Base-by-base conservation (phyloP, 2,797 vertebrate species). In the Clarias fuscus region DNA sequence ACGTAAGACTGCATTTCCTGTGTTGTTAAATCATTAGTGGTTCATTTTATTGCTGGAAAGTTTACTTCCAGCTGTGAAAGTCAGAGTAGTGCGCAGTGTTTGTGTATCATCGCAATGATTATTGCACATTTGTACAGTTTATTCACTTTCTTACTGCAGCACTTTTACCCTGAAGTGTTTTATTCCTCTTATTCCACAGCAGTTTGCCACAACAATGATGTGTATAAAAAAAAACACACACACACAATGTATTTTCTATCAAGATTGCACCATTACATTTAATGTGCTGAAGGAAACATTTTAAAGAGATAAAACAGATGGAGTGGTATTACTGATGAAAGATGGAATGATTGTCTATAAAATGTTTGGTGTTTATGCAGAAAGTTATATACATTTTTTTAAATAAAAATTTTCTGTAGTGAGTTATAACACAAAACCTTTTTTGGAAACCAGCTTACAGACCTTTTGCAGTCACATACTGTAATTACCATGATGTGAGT, bases 1-100 rank as follows among this genome's bases (percentile, higher is more conserved):
- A 89, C 70, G 88, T 90, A 89, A 90, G 89, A 22, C 70, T 15
- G 6, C 72, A 73, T 79, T 89, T 72, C 24, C 2, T 64, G 22
- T 78, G 30, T 22, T 59, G 30, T 78, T 33, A 56, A 56, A 59
- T 59, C 5, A 0, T 59, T 13, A 33, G 7, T 20, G 53, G 27
- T 59, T 37, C 4, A 22, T 33, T 78, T 33, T 30, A 27, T 56
- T 75, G 72, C 48, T 48, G 22, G 14, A 53, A 14, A 17, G 30
- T 53, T 75, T 18, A 53, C 40, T n/a, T 27, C 24, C 24, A 27
- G 71, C 20, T 75, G n/a, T 53, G 81, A 7, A 27, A 53, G 11
- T 78, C 5, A 27, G 24, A 53, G 22, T 18, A 18, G 37, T 4
- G 11, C 3, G 22, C 10, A 24, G 24, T 6, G 71, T n/a, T 48